These are phyloP conservation scores for Agrotis clavis DNA, from an alignment of 2,888 invertebrate genomes.

Conservation along the genomic window DNA sequence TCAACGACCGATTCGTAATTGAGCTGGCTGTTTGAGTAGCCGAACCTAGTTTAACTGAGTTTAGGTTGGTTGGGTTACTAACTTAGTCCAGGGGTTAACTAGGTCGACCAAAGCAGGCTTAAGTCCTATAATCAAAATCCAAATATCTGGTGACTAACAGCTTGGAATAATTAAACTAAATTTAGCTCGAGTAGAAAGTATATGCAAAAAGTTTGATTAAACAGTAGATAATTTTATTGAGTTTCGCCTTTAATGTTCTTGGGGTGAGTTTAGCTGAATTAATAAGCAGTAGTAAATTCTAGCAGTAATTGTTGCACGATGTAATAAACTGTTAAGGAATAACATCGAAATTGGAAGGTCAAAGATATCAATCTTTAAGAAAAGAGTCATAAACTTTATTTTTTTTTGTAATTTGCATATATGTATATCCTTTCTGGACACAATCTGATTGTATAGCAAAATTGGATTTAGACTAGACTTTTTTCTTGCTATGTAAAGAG, in stretches of 20 bases:
- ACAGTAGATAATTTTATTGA: background rate
- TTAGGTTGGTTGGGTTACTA: slow-evolving; percentile 16
- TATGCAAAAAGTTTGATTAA: background rate
- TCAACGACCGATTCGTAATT: slow-evolving; percentile 32
- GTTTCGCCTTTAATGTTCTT: background rate
- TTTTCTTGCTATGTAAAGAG: background rate
- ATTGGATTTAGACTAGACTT: slow-evolving; percentile 7
- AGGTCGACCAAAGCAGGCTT: slow-evolving; percentile 1
- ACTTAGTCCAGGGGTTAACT: slow-evolving; percentile 27
- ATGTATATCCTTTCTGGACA: background rate
- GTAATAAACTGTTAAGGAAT: background rate
- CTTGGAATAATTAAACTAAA: background rate
- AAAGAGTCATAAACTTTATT: slow-evolving; percentile 3
- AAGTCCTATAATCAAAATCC: too few species aligned
- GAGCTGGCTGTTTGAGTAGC: slow-evolving; percentile 30
- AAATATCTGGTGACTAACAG: slow-evolving; percentile 8
- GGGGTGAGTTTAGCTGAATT: background rate
- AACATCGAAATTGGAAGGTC: background rate
- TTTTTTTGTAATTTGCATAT: slow-evolving; percentile 1
- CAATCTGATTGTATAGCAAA: background rate
- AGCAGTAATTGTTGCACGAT: background rate
- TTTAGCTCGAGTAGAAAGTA: background rate
- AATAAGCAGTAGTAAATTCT: background rate
- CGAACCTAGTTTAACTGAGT: slow-evolving; percentile 32
- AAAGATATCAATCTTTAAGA: slow-evolving; percentile 4